Evolutionary conservation across 1,140 invertebrate species (phyloP).

Genomic region (Cryptotermes secundus): DNA sequence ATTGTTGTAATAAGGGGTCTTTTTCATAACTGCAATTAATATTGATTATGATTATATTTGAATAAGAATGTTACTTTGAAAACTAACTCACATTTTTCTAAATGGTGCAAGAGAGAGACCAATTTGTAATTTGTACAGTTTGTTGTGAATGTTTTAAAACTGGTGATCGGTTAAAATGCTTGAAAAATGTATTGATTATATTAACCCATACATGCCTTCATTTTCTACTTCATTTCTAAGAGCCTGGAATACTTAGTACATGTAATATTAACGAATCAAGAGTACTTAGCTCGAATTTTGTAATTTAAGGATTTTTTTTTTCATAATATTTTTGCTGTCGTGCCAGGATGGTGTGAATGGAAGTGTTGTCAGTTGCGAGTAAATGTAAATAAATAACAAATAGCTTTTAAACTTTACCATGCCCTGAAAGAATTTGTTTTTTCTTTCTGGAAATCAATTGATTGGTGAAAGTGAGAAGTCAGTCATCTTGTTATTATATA

Average conservation of each 20-base stretch:
- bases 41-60: constrained; percentile 13
- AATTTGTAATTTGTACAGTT: constrained; percentile 27
- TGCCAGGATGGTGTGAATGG: constrained; percentile 25
- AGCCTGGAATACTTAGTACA: constrained; percentile 27
- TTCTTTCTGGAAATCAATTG: background rate
- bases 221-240: constrained; percentile 33
- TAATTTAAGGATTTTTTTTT: constrained; percentile 33
- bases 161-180: constrained; percentile 32
- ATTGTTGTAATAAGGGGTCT: constrained; percentile 26
- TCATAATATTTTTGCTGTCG: background rate
- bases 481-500: background rate
- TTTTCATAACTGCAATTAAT: constrained; percentile 18
- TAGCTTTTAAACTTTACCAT: constrained; percentile 20
- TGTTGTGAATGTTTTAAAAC: constrained; percentile 32
- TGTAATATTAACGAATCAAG: constrained; percentile 26
- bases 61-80: constrained; percentile 22
- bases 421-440: background rate
- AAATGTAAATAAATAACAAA: constrained; percentile 33
- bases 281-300: constrained; percentile 35
- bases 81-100: constrained; percentile 25
- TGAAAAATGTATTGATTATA: constrained; percentile 26
- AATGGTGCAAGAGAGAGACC: constrained; percentile 20
- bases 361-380: constrained; percentile 27
- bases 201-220: constrained; percentile 33
- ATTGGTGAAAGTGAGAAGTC: background rate